Base-by-base conservation (phyloP, 2,113 vertebrate species). In the Enhydra lutris region DNA sequence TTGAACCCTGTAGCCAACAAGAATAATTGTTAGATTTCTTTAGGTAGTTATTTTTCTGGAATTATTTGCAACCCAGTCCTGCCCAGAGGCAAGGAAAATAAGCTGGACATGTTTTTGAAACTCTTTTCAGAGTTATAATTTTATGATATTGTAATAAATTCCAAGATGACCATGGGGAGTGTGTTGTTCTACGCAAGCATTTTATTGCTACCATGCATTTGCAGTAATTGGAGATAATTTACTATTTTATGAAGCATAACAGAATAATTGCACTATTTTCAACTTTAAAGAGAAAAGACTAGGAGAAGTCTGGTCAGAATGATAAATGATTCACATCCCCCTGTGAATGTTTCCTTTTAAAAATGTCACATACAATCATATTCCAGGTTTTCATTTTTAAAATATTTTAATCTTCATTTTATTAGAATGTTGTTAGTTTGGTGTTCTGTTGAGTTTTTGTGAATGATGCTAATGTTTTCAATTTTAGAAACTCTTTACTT, bases 191-290 rank as follows among this genome's bases (percentile, higher is more conserved):
- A 94, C 47, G 97, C 55, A 97, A 86, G 81, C 81, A 93, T 97
- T 98, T 98, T 97, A 96, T 47, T 91, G 97, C 90, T 96, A 59
- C 84, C 74, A 81, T 91, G 95, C 97, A 96, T 97, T 93, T 97
- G 94, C 65, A 96, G 87, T 98, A 97, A 98, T 98, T 98, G 97
- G 84, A 94, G 92, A 93, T 97, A 94, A 97, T 96, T 98, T 98
- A 97, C 97, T 97, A 78, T 97, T 98, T 98, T 97, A 94, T 96
- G 97, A 98, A 90, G 97, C 97, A 86, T 97, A 97, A 97, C 91
- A 86, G 94, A 98, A 97, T 95, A 98, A 98, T 97, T 98, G 85
- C 31, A 80, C 36, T 88, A 97, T 94, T 97, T 97, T 96, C 65
- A 26, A 96, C 95, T 88, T 95, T 94, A 94, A 96, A 97, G 89